Evolutionary conservation across 2,113 vertebrate species (phyloP), one percentile per base, ranked within the genome.

Genomic region (Uropsilus gracilis): DNA sequence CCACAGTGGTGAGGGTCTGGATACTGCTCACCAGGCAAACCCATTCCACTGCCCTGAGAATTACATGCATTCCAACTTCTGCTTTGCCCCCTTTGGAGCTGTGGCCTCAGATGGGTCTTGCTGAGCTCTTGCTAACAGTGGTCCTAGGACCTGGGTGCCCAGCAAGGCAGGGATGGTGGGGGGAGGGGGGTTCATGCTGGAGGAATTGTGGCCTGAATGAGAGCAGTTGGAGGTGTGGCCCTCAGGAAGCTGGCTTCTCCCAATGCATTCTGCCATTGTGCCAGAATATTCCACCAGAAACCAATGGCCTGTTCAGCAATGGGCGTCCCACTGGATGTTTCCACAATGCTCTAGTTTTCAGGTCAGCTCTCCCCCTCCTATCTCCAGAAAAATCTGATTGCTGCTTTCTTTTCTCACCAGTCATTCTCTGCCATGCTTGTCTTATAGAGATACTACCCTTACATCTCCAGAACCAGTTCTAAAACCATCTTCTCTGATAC

Each of bases 391-490:
- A 57, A 42, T 34, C 14, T 46, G 20, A 46, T 18, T 44, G 30
- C 32, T n/a, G 72, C 20, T 55, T 55, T 55, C 71, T 53, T 46
- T 71, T 46, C 24, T 26, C 28, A 22, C 18, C 6, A 7, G 44
- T 34, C 48, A 18, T n/a, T 46, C 59, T 55, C 86, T 26, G 73
- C 72, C 59, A 32, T 0, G 0, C 44, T 34, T 39, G 72, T 37
- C 12, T 30, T 37, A 34, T 1, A 37, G 26, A 59, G 76, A 73
- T 0, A 6, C 24, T 5, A 4, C n/a, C 5, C n/a, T 46, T 1
- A 0, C 44, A n/a, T 8, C 18, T n/a, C 14, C 26, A 34, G 0
- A 0, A 28, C 32, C 28, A 34, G 39, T 63, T 50, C 26, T 3
- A 44, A 13, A 48, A 3, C 59, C 16, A 6, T 12, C 0, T 39